Evolutionary conservation across 2,113 vertebrate species (phyloP).

Genomic region (Cardinalis cardinalis): DNA sequence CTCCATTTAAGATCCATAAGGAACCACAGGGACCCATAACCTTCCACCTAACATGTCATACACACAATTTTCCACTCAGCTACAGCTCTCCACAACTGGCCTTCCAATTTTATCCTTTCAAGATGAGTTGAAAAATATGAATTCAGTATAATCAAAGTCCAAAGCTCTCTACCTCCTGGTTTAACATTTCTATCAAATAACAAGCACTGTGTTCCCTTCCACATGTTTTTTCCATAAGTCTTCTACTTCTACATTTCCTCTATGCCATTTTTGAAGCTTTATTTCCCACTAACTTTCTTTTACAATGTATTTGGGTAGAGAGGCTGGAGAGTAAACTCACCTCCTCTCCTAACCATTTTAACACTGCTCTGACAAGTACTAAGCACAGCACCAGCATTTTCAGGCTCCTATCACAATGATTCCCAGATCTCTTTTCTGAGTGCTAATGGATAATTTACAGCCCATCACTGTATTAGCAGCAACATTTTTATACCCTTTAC

Average conservation of each 20-base stretch:
- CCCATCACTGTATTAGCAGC: not conserved
- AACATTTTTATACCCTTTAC: not conserved
- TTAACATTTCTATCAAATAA: not conserved
- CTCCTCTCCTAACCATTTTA: not conserved
- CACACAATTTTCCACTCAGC: not conserved
- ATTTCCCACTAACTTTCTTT: not conserved
- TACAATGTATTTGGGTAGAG: not conserved
- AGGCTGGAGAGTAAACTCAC: not conserved
- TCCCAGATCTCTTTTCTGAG: not conserved
- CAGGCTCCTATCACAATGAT: not conserved
- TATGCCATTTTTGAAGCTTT: not conserved
- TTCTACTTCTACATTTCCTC: not conserved
- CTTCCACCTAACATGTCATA: not conserved
- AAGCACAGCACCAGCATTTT: not conserved
- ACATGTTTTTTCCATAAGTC: not conserved
- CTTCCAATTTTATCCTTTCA: not conserved
- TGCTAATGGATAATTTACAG: slow-evolving; percentile 39
- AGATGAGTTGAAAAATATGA: not conserved
- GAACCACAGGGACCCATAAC: not conserved
- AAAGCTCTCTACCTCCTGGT: not conserved
- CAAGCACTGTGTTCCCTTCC: not conserved
- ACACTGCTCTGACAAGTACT: not conserved
- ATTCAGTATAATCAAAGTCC: not conserved
- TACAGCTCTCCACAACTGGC: not conserved
- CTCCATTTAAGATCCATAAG: not conserved